Percentiles rank a stretch among this genome's conserved stretches.
Conservation (phyloP, 1,140 invertebrate genomes). For the Aphaenogaster floridana region DNA sequence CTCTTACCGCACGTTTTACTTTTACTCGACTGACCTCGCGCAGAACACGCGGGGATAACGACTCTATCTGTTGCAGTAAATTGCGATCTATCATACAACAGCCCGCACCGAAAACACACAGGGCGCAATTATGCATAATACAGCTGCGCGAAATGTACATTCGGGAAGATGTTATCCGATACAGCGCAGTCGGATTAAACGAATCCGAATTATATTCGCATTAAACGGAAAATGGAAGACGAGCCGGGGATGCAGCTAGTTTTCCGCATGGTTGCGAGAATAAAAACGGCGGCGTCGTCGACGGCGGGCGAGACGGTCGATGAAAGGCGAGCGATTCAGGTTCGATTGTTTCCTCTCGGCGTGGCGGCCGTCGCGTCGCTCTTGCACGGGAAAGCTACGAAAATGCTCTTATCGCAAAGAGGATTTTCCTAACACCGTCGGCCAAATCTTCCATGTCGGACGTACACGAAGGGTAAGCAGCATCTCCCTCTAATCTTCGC, state of each 20-base stretch:
- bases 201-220: background rate
- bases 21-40: background rate
- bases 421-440: conserved; percentile 60
- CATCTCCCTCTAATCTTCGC: conserved; percentile 52
- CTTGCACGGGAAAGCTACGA: conserved; percentile 52
- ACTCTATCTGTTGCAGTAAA: background rate
- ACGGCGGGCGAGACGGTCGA: conserved; percentile 7
- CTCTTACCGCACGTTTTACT: background rate
- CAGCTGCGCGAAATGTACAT: background rate
- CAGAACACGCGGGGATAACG: background rate
- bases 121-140: background rate
- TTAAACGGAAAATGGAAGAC: background rate
- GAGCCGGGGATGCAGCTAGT: background rate
- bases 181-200: background rate
- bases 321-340: conserved; percentile 47
- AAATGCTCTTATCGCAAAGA: conserved; percentile 66
- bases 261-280: background rate
- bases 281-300: conserved; percentile 2
- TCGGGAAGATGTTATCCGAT: background rate
- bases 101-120: background rate
- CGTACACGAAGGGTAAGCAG: conserved; percentile 58
- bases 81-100: background rate
- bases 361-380: conserved; percentile 33
- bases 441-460: conserved; percentile 59
- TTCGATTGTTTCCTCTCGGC: conserved; percentile 60